phyloP scores from a whole-genome alignment of 1,140 invertebrate genomes.

The Trichonephila clavata region DNA sequence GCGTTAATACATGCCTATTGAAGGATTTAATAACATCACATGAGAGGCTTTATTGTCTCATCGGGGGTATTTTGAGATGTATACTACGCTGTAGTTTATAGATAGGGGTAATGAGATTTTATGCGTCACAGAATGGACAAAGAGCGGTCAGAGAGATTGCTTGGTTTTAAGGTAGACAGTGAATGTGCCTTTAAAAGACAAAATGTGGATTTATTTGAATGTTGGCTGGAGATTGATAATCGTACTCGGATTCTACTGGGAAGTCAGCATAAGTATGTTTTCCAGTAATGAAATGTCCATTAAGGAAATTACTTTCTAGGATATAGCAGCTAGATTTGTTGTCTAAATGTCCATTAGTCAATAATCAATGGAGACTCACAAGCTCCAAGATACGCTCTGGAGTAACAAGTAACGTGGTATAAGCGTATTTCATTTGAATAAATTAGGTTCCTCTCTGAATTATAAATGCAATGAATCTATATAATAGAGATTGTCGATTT shows the following conservation, averaged over 20 bases:
- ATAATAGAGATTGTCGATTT: not conserved
- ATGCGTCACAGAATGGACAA: conserved; percentile 57
- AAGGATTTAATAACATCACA: conserved; percentile 74
- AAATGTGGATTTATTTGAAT: conserved; percentile 52
- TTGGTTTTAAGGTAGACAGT: conserved; percentile 23
- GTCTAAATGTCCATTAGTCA: conserved; percentile 4
- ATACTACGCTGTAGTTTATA: conserved; percentile 55
- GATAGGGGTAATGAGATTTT: conserved; percentile 68
- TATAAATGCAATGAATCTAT: not conserved
- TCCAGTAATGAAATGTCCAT: conserved; percentile 30
- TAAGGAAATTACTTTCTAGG: conserved; percentile 37
- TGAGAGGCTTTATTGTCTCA: conserved; percentile 69
- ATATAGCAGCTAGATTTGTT: conserved; percentile 5
- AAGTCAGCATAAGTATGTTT: not conserved
- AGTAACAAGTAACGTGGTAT: not conserved
- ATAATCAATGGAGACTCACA: not conserved
- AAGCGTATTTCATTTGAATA: not conserved
- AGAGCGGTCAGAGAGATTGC: conserved; percentile 51
- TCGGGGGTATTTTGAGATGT: not conserved
- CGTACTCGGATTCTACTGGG: not conserved
- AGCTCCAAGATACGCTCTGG: not conserved
- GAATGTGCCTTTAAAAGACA: not conserved
- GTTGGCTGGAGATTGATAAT: conserved; percentile 40
- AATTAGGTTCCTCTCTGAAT: not conserved
- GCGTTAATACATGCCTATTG: conserved; percentile 58